Base-by-base conservation (phyloP, 2,113 vertebrate genomes). In the Salminus brasiliensis region DNA sequence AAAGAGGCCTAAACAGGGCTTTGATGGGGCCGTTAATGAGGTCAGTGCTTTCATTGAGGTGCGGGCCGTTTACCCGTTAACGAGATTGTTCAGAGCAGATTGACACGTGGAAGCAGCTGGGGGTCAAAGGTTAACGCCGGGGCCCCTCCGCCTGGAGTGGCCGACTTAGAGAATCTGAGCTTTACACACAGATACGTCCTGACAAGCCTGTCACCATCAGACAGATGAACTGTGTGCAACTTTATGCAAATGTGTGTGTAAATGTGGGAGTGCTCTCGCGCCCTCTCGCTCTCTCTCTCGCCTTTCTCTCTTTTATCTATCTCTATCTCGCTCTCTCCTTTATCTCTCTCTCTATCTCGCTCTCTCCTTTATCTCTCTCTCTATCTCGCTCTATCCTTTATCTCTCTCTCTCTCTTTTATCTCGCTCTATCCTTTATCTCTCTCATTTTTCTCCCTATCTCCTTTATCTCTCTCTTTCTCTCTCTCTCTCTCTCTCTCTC, bases 1-100 rank as follows among this genome's bases (percentile, higher is more conserved):
- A 80, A 72, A 30, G 27, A 39, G 49, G 49, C 66, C 57, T 82
- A 71, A 81, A 76, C 67, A 71, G 78, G 55, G 43, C 81, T 83
- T 75, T 82, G 83, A 81, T 82, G 81, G 66, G 65, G 23, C 76
- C 55, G 69, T 78, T 86, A 86, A 86, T 79, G 83, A 84, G 81
- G 87, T 81, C 81, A 82, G 52, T 81, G 79, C 49, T 79, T 85
- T 84, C 79, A 79, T 65, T 76, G 68, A 75, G 60, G 67, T 73
- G 49, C 43, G 66, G 72, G 52, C 73, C 53, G 79, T 73, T 60
- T 82, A 78, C 72, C 79, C 63, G n/a, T 84, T 84, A 83, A 81
- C 72, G 29, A 67, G 68, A 72, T 70, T 79, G 73, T 81, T 82
- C 62, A 80, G 55, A 75, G 55, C 53, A 66, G 34, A 52, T 34